Evolutionary conservation across 2,113 vertebrate species (phyloP), one percentile per base, ranked within the genome.

Genomic region (Calypte anna): DNA sequence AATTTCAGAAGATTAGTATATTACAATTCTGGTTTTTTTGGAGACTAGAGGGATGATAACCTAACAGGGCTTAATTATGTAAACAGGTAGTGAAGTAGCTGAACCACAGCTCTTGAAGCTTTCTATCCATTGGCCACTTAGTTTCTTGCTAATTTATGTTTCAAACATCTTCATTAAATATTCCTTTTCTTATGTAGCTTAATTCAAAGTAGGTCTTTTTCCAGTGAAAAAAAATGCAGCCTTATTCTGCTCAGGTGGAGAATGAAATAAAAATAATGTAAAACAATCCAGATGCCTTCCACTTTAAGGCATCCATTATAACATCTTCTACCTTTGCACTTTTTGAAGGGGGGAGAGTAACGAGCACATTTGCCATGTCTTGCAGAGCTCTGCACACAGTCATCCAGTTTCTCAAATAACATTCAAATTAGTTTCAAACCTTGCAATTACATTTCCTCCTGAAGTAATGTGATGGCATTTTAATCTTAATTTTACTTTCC

Each of bases 401-500:
- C 50, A 72, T 73, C 66, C n/a, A 73, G 24, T 79, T 93, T 79
- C 59, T 91, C 54, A 85, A 96, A 87, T 81, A 96, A 77, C 93
- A 94, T 93, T 94, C n/a, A 93, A 93, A 92, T 94, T 84, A 94
- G 6, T 66, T 93, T 84, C 62, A 82, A 87, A 53, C 15, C 36
- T 87, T 82, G 80, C 61, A 95, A 91, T 93, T 92, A 89, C 70
- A 89, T 92, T 93, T 94, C 79, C 36, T 50, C 74, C 70, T 85
- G 66, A 92, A 91, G 77, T 88, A 66, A 88, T 79, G 54, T 89
- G 93, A 95, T 79, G 77, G 36, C 58, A 88, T 91, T 93, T 96
- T 95, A 14, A 92, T 94, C 89, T 95, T 93, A 92, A 92, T 96
- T 94, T 94, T 89, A 55, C 54, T 84, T 91, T 72, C n/a, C 44